A percentile compares a stretch with the other conserved stretches of the same genome.
Conservation (phyloP, 1,140 invertebrate genomes). For the Acromyrmex heyeri region DNA sequence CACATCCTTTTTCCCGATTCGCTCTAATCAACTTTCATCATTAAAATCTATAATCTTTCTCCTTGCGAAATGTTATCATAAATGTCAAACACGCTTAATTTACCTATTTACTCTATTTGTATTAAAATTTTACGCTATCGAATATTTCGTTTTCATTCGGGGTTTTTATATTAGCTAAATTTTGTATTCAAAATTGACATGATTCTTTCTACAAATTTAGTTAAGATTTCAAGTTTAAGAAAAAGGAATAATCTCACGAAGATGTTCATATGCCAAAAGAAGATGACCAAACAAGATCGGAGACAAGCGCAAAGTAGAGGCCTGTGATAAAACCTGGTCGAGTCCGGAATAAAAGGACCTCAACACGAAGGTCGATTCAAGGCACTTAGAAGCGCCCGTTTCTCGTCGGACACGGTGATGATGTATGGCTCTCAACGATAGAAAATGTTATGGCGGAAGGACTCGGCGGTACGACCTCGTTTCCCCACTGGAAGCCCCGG, state of each 20-base stretch:
- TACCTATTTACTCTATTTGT: not conserved
- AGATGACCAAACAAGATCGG: slow-evolving; percentile 49
- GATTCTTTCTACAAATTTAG: not conserved
- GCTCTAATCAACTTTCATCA: not conserved
- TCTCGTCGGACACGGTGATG: slow-evolving; percentile 81
- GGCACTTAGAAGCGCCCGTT: slow-evolving; percentile 78
- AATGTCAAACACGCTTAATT: not conserved
- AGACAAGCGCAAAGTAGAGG: slow-evolving; percentile 48
- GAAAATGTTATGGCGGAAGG: slow-evolving; percentile 71
- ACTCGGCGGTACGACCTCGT: slow-evolving; percentile 74
- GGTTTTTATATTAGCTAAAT: not conserved
- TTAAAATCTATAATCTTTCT: slow-evolving; percentile 2
- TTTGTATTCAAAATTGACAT: not conserved
- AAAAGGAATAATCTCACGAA: slow-evolving; percentile 8
- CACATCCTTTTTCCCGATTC: not conserved
- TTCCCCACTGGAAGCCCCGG: slow-evolving; percentile 62
- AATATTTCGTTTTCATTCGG: not conserved
- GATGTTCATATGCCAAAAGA: slow-evolving; percentile 7
- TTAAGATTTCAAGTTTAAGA: slow-evolving; percentile 1
- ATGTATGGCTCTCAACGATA: slow-evolving; percentile 81
- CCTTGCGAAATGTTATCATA: not conserved
- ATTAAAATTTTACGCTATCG: not conserved
- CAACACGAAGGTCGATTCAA: slow-evolving; percentile 76
- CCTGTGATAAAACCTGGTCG: slow-evolving; percentile 68
- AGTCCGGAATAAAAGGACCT: slow-evolving; percentile 70